Evolutionary conservation across 1,140 invertebrate species (phyloP).

Genomic region (Ceratitis capitata): DNA sequence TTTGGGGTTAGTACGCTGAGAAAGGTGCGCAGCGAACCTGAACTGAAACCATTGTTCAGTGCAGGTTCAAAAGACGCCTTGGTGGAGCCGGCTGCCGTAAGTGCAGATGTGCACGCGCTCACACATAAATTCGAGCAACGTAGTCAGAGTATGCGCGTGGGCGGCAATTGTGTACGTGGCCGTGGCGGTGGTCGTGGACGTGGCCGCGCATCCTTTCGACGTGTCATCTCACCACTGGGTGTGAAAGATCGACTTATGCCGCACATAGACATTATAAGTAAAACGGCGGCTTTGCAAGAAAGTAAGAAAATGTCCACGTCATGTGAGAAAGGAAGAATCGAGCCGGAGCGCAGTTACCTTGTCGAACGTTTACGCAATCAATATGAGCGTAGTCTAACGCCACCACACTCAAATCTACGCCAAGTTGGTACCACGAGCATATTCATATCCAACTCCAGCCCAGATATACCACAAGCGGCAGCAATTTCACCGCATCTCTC

Average conservation of each 20-base stretch:
- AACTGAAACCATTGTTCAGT: conserved; percentile 68
- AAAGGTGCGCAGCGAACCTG: conserved; percentile 79
- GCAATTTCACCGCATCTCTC: conserved; percentile 81
- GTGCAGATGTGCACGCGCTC: conserved; percentile 72
- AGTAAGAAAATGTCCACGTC: conserved; percentile 48
- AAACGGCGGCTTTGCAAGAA: conserved; percentile 75
- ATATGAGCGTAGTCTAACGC: conserved; percentile 69
- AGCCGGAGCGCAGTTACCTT: conserved; percentile 57
- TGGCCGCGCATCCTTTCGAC: conserved; percentile 67
- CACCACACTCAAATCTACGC: conserved; percentile 1
- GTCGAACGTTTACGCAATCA: conserved; percentile 75
- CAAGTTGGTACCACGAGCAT: conserved; percentile 42
- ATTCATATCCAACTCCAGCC: conserved; percentile 79
- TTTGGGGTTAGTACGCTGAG: conserved; percentile 67
- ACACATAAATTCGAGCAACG: conserved; percentile 70
- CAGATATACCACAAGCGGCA: conserved; percentile 78
- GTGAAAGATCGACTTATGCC: conserved; percentile 83
- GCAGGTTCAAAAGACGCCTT: conserved; percentile 67
- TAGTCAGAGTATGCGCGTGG: conserved; percentile 45
- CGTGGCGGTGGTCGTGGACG: conserved; percentile 46
- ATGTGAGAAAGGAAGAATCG: conserved; percentile 54
- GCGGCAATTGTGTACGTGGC: too few species aligned
- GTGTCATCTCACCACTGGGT: conserved; percentile 71
- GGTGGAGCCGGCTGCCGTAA: conserved; percentile 63
- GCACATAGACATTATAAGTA: conserved; percentile 87